Base-by-base conservation (phyloP, 2,888 invertebrate genomes). In the Ryuthela nishihirai region DNA sequence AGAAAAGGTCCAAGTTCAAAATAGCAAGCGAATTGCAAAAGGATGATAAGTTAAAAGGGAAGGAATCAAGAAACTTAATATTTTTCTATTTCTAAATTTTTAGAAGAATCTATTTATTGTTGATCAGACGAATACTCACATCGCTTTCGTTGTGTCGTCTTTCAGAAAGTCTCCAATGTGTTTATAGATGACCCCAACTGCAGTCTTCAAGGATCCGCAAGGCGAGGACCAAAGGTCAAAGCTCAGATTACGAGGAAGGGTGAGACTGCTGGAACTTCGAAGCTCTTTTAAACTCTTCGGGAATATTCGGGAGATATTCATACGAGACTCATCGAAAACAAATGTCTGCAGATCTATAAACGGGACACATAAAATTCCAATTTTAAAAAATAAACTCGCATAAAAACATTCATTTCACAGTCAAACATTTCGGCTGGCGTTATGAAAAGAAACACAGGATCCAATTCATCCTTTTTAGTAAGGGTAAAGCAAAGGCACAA, bases 301-400 rank as follows among this genome's bases (percentile, higher is more conserved):
- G 35, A 56, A 56, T 4, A 17, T 2, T 17, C 41, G 44, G 6
- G 23, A n/a, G 4, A 36, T 17, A 5, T 17, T 24, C 18, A 26
- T 24, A 17, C 25, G 18, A 10, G 15, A 36, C 9, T 38, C 34
- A 25, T 55, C 44, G 9, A 56, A 18, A 15, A 56, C 45, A 21
- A 56, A 56, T n/a, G 56, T 56, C n/a, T 56, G 56, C 15, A 56
- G 20, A 41, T 39, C 56, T n/a, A n/a, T n/a, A n/a, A n/a, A n/a
- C n/a, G n/a, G n/a, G n/a, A n/a, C n/a, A n/a, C n/a, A n/a, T n/a
- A n/a, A n/a, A n/a, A n/a, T n/a, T n/a, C n/a, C n/a, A n/a, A n/a
- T n/a, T n/a, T n/a, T n/a, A n/a, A n/a, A n/a, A n/a, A n/a, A n/a
- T n/a, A n/a, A n/a, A n/a, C n/a, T n/a, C n/a, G n/a, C n/a, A n/a